Conservation (phyloP, 2,113 vertebrate genomes). For the Orthonyx spaldingii region DNA sequence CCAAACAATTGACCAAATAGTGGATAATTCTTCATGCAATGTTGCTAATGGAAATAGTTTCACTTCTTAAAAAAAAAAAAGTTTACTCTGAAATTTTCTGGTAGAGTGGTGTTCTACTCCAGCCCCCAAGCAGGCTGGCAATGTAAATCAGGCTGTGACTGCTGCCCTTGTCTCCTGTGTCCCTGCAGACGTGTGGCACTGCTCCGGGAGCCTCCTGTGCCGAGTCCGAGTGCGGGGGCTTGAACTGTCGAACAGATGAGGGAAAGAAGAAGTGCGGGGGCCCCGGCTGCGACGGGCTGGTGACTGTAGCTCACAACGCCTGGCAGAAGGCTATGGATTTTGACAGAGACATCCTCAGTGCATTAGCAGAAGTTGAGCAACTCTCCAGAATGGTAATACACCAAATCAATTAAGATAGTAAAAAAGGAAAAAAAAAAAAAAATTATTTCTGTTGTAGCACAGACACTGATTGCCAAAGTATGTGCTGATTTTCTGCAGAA, state of each 20-base stretch:
- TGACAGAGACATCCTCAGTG: constrained; percentile 83
- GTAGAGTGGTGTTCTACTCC: neutral
- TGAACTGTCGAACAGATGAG: constrained; percentile 78
- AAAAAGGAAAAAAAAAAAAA: neutral
- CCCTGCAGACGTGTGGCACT: constrained; percentile 84
- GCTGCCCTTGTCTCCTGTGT: neutral
- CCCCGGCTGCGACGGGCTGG: constrained; percentile 81
- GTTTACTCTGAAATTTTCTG: neutral
- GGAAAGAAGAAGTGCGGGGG: constrained; percentile 84
- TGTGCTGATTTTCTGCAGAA: neutral
- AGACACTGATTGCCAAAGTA: neutral
- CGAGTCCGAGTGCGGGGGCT: constrained; percentile 80
- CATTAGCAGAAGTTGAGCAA: constrained; percentile 90
- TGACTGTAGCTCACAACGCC: constrained; percentile 73
- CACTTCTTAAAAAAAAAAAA: neutral
- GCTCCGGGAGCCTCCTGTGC: constrained; percentile 75
- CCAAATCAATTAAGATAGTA: neutral
- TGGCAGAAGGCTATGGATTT: constrained; percentile 86
- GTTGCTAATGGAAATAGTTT: neutral
- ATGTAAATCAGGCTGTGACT: neutral
- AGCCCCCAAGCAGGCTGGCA: fast-evolving
- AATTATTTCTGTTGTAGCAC: neutral
- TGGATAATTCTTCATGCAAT: neutral
- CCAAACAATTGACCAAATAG: neutral
- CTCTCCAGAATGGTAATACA: constrained; percentile 88